Conservation (phyloP, 2,888 invertebrate species). For the Calameuta filiformis region DNA sequence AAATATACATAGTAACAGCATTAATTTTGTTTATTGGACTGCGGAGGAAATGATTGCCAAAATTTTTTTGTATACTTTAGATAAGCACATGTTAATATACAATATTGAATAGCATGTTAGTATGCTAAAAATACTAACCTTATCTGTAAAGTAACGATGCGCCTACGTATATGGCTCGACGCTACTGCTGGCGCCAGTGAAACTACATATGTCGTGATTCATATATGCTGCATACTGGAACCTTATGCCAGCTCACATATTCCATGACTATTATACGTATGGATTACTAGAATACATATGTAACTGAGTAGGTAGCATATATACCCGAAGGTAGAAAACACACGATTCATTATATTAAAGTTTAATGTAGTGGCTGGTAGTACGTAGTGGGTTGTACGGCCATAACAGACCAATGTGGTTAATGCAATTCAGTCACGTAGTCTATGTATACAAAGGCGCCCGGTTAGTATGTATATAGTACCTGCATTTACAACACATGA, state of each 20-base stretch:
- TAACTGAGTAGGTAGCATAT: neutral
- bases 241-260: neutral
- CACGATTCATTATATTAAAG: constrained; percentile 18
- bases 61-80: neutral
- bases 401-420: constrained; percentile 4
- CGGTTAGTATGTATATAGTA: neutral
- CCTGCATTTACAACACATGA: neutral
- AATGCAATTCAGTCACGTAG: constrained; percentile 23
- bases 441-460: constrained; percentile 2
- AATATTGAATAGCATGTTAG: neutral
- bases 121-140: constrained; percentile 14
- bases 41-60: neutral
- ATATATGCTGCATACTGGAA: constrained; percentile 19
- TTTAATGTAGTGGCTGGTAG: constrained; percentile 13
- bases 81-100: neutral
- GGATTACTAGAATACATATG: neutral
- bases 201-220: constrained; percentile 32
- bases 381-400: neutral
- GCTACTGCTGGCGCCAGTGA: constrained; percentile 35
- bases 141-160: constrained; percentile 31
- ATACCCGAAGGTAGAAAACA: constrained; percentile 9
- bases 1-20: neutral
- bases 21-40: neutral
- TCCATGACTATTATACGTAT: neutral
- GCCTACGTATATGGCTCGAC: constrained; percentile 33